A percentile compares a stretch with the other conserved stretches of the same genome.
Evolutionary conservation across 2,888 invertebrate species (phyloP).

Genomic region (Tipula unca): DNA sequence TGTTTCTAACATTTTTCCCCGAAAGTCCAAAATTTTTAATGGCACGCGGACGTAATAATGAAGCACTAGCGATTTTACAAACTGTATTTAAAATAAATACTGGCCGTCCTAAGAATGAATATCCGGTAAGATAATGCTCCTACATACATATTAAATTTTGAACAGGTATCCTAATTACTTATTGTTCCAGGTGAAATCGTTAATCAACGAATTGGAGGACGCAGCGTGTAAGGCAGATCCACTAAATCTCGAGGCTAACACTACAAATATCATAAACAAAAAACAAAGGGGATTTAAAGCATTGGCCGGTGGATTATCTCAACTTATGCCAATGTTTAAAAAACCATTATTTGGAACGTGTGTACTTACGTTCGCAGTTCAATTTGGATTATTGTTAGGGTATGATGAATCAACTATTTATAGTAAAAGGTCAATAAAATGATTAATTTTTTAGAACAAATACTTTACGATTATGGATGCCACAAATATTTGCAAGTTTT

Average conservation of each 20-base stretch:
- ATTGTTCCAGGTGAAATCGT: not conserved
- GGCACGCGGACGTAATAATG: conserved; percentile 55
- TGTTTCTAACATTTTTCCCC: conserved; percentile 53
- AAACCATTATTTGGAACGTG: conserved; percentile 54
- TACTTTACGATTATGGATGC: conserved; percentile 77
- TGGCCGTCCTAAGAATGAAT: conserved; percentile 50
- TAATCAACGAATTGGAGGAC: not conserved
- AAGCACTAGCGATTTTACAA: conserved; percentile 55
- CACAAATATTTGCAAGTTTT: conserved; percentile 72
- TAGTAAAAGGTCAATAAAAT: not conserved
- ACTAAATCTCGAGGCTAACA: not conserved
- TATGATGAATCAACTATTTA: conserved; percentile 35
- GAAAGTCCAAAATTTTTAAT: conserved; percentile 75
- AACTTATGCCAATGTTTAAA: conserved; percentile 56
- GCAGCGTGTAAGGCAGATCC: not conserved
- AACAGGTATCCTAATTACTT: not conserved
- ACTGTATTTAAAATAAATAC: conserved; percentile 58
- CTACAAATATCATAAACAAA: not conserved
- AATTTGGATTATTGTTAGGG: conserved; percentile 59
- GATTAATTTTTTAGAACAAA: conserved; percentile 49
- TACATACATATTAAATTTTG: not conserved
- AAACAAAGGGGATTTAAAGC: conserved; percentile 23
- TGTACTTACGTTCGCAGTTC: conserved; percentile 53
- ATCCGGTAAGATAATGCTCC: conserved; percentile 49
- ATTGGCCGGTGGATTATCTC: conserved; percentile 50